Base-by-base conservation (phyloP, 1,140 invertebrate genomes). In the Leptinotarsa lineolata region DNA sequence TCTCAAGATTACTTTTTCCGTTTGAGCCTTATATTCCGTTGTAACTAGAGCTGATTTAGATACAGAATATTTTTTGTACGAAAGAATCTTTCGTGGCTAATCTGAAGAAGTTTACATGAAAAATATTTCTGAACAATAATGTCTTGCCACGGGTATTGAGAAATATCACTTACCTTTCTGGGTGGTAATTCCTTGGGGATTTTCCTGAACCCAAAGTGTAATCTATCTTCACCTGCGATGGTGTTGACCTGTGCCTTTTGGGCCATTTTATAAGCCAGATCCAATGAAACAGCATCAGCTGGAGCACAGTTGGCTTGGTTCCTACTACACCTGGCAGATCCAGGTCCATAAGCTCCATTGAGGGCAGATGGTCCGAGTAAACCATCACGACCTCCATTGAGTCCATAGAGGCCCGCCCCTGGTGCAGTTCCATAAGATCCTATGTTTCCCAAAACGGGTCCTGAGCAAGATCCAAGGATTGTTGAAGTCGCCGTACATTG, bases 121-220 rank as follows among this genome's bases (percentile, higher is more conserved):
- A 3, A 59, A 12, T n/a, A 12, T 4, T 20, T 12, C 16, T n/a
- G 48, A 59, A 59, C 58, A 3, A 20, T n/a, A 12, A 4, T 20
- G 20, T n/a, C n/a, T 54, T 12, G 11, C n/a, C n/a, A n/a, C n/a
- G n/a, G 30, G 11, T 24, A 24, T 39, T 39, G 0, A 39, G 30
- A 39, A 11, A 11, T 39, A 11, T 39, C 12, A 59, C 54, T 70
- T 39, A 70, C 68, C 58, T 59, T 68, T 58, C 59, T 68, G 18
- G 54, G 65, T 24, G 72, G 46, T 13, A 64, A 15, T 70, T 74
- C 75, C 13, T 68, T 30, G n/a, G 75, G 75, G 16, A 76, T 45
- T 44, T 76, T 76, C 22, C 65, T 76, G 65, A 76, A 76, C 15
- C 75, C 75, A 20, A 70, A 76, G 39, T 48, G 15, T 13, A 76